These are phyloP conservation scores for Nipponia nippon DNA, from an alignment of 2,113 vertebrate genomes.

Conservation along the genomic window DNA sequence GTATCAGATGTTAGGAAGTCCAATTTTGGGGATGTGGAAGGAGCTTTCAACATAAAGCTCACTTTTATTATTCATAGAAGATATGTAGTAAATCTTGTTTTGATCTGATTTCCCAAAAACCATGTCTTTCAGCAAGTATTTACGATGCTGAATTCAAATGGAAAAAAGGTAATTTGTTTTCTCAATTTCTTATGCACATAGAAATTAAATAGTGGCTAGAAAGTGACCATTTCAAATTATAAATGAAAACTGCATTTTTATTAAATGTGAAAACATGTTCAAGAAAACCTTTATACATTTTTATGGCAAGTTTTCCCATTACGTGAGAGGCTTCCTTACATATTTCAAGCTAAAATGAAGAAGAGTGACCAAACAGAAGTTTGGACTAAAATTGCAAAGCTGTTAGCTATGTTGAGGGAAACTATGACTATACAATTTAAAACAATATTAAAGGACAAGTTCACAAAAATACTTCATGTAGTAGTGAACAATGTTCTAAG, in stretches of 20 bases:
- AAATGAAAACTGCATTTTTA: slow-evolving; percentile 61
- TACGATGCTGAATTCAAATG: not conserved
- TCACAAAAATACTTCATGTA: slow-evolving; percentile 19
- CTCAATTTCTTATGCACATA: not conserved
- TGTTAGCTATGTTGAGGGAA: not conserved
- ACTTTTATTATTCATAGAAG: not conserved
- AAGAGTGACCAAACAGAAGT: not conserved
- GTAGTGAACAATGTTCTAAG: slow-evolving; percentile 46
- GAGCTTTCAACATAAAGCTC: not conserved
- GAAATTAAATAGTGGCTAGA: not conserved
- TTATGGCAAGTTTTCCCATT: slow-evolving; percentile 60
- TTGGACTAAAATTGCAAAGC: slow-evolving; percentile 55
- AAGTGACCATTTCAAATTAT: slow-evolving; percentile 15
- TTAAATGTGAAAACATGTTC: slow-evolving; percentile 28
- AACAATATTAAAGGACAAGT: not conserved
- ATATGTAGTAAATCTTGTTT: not conserved
- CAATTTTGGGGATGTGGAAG: not conserved
- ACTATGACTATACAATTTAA: not conserved
- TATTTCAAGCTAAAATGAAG: slow-evolving; percentile 53
- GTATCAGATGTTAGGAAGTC: not conserved
- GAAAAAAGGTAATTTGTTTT: not conserved
- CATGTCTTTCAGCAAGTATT: not conserved
- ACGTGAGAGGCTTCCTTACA: slow-evolving; percentile 65
- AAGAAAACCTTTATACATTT: slow-evolving; percentile 34
- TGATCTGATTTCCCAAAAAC: not conserved